phyloP scores from a whole-genome alignment of 2,797 vertebrate species.

The Holocentrus rufus region DNA sequence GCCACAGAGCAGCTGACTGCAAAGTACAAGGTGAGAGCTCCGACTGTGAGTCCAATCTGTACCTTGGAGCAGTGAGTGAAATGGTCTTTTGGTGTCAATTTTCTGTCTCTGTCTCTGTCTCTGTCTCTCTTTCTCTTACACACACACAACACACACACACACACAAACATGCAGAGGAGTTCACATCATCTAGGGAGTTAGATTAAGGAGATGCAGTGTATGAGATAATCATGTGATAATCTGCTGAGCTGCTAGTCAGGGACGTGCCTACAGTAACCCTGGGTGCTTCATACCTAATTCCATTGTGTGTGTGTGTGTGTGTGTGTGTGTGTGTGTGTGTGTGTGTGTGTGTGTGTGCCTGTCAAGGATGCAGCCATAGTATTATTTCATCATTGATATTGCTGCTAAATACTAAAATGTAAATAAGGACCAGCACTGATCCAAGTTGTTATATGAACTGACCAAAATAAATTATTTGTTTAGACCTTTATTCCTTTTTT shows the following conservation, averaged over 20 bases:
- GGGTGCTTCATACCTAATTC: slow-evolving; percentile 32
- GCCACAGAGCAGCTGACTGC: slow-evolving; percentile 92
- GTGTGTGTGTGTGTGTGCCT: neutral
- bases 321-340: slow-evolving; percentile 1
- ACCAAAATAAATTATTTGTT: no score
- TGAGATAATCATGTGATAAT: slow-evolving; percentile 58
- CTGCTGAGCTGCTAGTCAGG: slow-evolving; percentile 44
- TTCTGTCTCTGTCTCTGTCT: neutral
- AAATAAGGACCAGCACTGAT: no score
- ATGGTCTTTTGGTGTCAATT: no score
- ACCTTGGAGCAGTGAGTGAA: no score
- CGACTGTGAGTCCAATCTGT: no score
- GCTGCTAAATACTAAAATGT: no score
- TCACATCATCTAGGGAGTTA: slow-evolving; percentile 17
- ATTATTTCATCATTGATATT: no score
- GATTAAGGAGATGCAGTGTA: slow-evolving; percentile 40
- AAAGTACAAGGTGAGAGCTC: slow-evolving; percentile 90
- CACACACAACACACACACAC: slow-evolving; percentile 12
- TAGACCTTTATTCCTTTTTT: no score
- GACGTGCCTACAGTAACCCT: slow-evolving; percentile 18
- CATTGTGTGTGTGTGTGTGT: slow-evolving; percentile 7
- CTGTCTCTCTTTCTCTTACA: neutral
- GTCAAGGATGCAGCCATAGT: no score
- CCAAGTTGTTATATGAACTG: no score
- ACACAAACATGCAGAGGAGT: slow-evolving; percentile 8